Percentiles rank a stretch among this genome's conserved stretches.
Conservation (phyloP, 30 jellyfish, hydroid and myxozoan species). For the Catostylus mosaicus region DNA sequence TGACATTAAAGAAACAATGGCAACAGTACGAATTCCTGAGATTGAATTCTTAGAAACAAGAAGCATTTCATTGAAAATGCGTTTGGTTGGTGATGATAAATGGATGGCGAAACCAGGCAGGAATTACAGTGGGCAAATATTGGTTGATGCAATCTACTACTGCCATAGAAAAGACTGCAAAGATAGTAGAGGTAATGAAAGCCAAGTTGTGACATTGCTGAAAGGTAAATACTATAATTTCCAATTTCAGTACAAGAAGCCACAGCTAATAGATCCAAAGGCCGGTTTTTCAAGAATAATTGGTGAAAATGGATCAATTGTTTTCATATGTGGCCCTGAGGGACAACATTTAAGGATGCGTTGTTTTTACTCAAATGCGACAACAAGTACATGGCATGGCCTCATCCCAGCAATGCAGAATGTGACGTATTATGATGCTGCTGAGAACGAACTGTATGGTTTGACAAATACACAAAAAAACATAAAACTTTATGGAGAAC, state of each 20-base stretch:
- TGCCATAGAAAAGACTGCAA: conserved; percentile 2
- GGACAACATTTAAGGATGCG: background rate
- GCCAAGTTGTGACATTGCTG: background rate
- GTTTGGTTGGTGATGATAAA: background rate
- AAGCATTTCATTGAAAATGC: background rate
- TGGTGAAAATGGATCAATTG: background rate
- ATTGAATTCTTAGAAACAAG: background rate
- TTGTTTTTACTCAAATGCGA: conserved; percentile 16
- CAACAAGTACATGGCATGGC: background rate
- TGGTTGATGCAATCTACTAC: background rate
- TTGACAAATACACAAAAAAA: background rate
- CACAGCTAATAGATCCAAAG: background rate
- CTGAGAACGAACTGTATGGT: conserved; percentile 23
- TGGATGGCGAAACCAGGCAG: conserved; percentile 12
- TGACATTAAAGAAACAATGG: background rate
- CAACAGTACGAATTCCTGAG: background rate
- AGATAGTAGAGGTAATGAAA: background rate
- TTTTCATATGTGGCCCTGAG: background rate
- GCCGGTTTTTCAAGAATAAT: background rate
- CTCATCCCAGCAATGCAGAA: too few species aligned
- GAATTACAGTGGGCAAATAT: background rate
- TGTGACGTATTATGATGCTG: conserved; percentile 17
- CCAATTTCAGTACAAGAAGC: conserved; percentile 1
- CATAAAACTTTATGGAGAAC: conserved; percentile 16
- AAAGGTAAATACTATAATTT: background rate